Base-by-base conservation (phyloP, 2,797 vertebrate species). In the Tachyglossus aculeatus region DNA sequence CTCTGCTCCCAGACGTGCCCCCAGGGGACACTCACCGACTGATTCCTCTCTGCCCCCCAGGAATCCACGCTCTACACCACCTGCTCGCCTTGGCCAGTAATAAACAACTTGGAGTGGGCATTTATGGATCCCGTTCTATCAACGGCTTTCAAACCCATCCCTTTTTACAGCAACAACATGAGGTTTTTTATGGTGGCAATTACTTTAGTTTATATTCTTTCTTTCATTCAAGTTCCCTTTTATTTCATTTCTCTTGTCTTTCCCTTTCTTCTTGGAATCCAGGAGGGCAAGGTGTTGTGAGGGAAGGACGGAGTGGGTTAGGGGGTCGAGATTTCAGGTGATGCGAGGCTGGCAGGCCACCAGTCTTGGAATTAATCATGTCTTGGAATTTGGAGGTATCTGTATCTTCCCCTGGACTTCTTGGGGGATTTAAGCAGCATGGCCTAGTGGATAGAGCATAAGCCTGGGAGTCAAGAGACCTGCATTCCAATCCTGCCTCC, bases 61-160 rank as follows among this genome's bases (percentile, higher is more conserved):
- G 66, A 84, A 88, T 91, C 87, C 55, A 72, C 55, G 67, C 67
- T 38, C n/a, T n/a, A 2, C 32, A 22, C 9, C 66, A 58, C 86
- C 88, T 74, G 7, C 1, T 7, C 1, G 0, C 71, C 83, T 79
- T 4, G 1, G 64, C 34, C 25, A 1, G 14, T 66, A 16, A 66
- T 92, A 89, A 92, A 89, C 85, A 78, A 74, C 67, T 51, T 13
- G 11, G 80, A 53, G 84, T 72, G 59, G 29, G 0, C 71, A 79
- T 85, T 93, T 89, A 91, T 91, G 90, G 88, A 85, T 91, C 87
- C 89, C 66, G 89, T 91, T 88, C 53, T 84, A 88, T 93, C 92
- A 90, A 91, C 92, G 90, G 87, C 91, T 92, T 90, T 86, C 83
- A 54, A 63, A 76, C 74, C 27, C 3, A 57, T 81, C 55, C 18